Conservation (phyloP, 2,113 vertebrate genomes). For the Callipepla californica region DNA sequence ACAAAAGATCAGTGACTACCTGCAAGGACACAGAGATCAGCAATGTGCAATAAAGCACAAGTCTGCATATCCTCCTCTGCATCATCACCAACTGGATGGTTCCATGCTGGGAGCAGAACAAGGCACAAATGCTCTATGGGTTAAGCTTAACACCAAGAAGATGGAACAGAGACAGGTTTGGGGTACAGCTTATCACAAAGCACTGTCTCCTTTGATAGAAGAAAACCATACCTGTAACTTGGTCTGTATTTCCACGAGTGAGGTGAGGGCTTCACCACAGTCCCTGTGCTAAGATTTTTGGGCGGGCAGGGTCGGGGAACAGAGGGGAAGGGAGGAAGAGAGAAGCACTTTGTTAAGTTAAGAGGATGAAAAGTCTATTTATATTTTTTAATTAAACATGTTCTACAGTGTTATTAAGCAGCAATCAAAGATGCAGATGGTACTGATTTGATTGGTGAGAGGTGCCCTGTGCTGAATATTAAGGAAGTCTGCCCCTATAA, state of each 20-base stretch:
- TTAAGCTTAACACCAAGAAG: not conserved
- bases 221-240: not conserved
- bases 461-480: slow-evolving; percentile 72
- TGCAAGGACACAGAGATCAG: not conserved
- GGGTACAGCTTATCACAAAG: not conserved
- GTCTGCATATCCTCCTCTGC: not conserved
- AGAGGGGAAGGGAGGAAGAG: not conserved
- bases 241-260: not conserved
- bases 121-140: not conserved
- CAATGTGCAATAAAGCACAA: not conserved
- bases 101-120: not conserved
- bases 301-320: not conserved
- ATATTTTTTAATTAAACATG: slow-evolving; percentile 82
- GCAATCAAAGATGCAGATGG: slow-evolving; percentile 81
- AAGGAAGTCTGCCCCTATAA: slow-evolving; percentile 79
- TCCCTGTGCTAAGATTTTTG: not conserved
- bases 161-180: not conserved
- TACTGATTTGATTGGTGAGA: slow-evolving; percentile 81
- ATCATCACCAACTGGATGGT: not conserved
- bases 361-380: slow-evolving; percentile 80
- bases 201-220: not conserved
- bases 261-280: not conserved
- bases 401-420: slow-evolving; percentile 79
- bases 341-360: slow-evolving; percentile 54
- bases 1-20: not conserved